A percentile compares a stretch with the other conserved stretches of the same genome.
Evolutionary conservation across 2,888 invertebrate species (phyloP).

Genomic region (Allygus modestus): DNA sequence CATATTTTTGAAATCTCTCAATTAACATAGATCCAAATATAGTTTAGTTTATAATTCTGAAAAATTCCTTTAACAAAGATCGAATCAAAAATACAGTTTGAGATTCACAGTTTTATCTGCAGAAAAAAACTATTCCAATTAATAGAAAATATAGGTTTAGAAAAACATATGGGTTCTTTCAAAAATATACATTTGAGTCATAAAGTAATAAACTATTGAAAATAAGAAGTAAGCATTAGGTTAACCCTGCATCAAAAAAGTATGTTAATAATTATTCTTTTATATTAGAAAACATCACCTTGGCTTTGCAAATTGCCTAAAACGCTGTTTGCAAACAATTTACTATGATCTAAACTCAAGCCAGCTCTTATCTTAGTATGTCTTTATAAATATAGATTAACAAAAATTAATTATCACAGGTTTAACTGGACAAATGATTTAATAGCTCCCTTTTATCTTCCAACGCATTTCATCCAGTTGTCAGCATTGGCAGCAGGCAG

Average conservation of each 20-base stretch:
- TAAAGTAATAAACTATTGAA: too few relatives aligned
- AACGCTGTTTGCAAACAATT: not conserved
- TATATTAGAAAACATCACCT: not conserved
- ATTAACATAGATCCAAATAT: too few relatives aligned
- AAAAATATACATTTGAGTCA: too few relatives aligned
- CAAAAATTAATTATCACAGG: slow-evolving; percentile 43
- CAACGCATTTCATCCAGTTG: not conserved
- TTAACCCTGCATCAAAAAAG: not conserved
- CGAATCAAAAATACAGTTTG: too few relatives aligned
- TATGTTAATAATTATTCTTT: not conserved
- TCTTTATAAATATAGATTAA: slow-evolving; percentile 25
- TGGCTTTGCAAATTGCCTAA: not conserved
- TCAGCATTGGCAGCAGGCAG: slow-evolving; percentile 13
- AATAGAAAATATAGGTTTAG: too few relatives aligned
- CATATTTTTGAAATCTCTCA: not conserved
- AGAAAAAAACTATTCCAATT: too few relatives aligned
- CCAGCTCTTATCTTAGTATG: slow-evolving; percentile 1
- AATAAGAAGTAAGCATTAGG: not conserved
- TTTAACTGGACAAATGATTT: slow-evolving; percentile 22
- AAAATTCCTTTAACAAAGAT: too few relatives aligned
- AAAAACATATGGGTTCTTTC: too few relatives aligned
- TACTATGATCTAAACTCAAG: not conserved
- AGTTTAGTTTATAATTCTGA: too few relatives aligned
- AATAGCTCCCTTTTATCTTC: not conserved
- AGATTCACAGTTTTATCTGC: too few relatives aligned